Evolutionary conservation across 2,888 invertebrate species (phyloP).

Genomic region (Pseudococcus jackbeardsleyi): DNA sequence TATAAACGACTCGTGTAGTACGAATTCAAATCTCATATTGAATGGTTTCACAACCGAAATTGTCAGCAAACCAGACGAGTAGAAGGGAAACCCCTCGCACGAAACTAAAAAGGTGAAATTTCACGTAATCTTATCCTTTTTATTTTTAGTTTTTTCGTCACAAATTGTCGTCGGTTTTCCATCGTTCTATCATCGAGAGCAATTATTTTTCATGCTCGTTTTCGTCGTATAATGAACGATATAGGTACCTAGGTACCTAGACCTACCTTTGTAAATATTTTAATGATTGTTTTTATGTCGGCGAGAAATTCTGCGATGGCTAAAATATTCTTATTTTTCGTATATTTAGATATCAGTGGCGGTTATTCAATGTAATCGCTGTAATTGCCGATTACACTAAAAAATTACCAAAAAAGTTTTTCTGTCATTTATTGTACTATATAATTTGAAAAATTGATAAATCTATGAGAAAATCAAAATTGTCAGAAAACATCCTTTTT

Average conservation of each 20-base stretch:
- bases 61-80: not conserved
- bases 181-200: not conserved
- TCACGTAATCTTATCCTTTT: not conserved
- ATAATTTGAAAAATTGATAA: too few species aligned
- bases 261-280: not conserved
- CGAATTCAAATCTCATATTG: slow-evolving; percentile 9
- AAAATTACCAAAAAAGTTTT: too few species aligned
- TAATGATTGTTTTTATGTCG: not conserved
- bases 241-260: not conserved
- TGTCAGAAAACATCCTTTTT: too few species aligned
- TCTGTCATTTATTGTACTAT: too few species aligned
- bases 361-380: too few species aligned
- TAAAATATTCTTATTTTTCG: not conserved
- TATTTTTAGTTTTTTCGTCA: not conserved
- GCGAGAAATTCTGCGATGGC: not conserved
- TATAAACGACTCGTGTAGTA: not conserved
- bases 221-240: not conserved
- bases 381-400: too few species aligned
- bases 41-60: slow-evolving; percentile 26
- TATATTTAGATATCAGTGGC: too few species aligned
- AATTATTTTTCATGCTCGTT: slow-evolving; percentile 20
- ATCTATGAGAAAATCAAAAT: too few species aligned
- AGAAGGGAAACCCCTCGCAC: not conserved
- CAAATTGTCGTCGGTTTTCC: not conserved
- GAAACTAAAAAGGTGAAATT: not conserved